Percentiles rank a stretch among this genome's conserved stretches.
Evolutionary conservation across 2,797 vertebrate genomes (phyloP).

Genomic region (Myoxocephalus aenaeus): DNA sequence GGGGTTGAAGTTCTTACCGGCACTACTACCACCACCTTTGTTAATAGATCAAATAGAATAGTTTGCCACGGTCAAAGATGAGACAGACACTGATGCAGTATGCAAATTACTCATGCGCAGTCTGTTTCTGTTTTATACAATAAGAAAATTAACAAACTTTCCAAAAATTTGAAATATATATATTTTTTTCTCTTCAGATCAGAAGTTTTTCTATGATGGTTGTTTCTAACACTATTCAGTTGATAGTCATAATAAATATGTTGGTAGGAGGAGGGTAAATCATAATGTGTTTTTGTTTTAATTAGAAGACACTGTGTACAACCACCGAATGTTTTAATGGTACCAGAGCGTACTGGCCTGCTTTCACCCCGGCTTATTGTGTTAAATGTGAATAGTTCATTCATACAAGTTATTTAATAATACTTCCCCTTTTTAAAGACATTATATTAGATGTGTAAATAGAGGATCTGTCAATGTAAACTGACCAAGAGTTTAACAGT

Average conservation of each 20-base stretch:
- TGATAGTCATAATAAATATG: background rate
- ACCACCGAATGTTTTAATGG: background rate
- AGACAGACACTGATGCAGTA: background rate
- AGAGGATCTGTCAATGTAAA: slow-evolving; percentile 27
- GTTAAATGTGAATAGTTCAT: slow-evolving; percentile 32
- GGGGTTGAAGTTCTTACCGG: background rate
- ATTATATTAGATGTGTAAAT: slow-evolving; percentile 37
- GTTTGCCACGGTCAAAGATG: too few species aligned
- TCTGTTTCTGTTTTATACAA: background rate
- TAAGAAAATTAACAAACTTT: background rate
- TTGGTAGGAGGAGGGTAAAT: background rate
- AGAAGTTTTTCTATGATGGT: background rate
- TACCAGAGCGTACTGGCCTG: background rate
- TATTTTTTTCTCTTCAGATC: background rate
- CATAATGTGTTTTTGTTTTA: too few species aligned
- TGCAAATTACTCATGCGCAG: background rate
- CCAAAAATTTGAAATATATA: too few species aligned
- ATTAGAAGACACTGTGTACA: too few species aligned
- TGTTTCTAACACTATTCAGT: background rate
- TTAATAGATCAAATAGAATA: background rate
- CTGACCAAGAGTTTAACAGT: slow-evolving; percentile 10
- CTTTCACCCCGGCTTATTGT: background rate
- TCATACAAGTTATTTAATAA: slow-evolving; percentile 1
- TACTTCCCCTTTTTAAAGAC: slow-evolving; percentile 2
- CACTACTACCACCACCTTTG: too few species aligned